Base-by-base conservation (phyloP, 2,797 vertebrate species). In the Mormyrops boulengeri region DNA sequence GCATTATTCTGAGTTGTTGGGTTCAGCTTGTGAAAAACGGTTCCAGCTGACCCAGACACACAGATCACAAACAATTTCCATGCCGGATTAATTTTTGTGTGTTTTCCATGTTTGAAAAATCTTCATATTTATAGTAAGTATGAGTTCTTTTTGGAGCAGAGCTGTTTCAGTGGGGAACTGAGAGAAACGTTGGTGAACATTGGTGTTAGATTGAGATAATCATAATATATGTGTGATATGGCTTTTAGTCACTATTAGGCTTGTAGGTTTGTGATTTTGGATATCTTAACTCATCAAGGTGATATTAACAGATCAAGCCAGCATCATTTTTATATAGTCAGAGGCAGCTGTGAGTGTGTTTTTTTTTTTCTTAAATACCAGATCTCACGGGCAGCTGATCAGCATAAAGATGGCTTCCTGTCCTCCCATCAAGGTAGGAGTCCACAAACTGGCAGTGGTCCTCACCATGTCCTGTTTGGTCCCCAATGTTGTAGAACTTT, bases 371-470 rank as follows among this genome's bases (percentile, higher is more conserved):
- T 44, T 47, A 47, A 44, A 17, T 91, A 97, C 98, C 98, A 6
- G 96, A 92, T 95, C 97, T 97, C 85, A 93, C 38, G 2, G 97
- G 96, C 14, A 98, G 95, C 91, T 97, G 96, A 89, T 98, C 96
- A 66, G 96, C 94, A 85, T 87, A 92, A 30, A 96, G 92, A 88
- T 97, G 97, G 88, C 95, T 94, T 66, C 98, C 98, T 0, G 98
- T 99, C 89, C 96, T 95, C 89, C 98, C 98, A 80, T 99, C 98
- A 92, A 99, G 95, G 94, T 99, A 99, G 0, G 98, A 99, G 89
- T 99, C 98, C 22, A 99, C 98, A 49, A 99, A 99, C 92, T 99
- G 98, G 92, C 98, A 99, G 91, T 99, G 98, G 91, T 99, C 98
- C 93, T 99, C 98, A 19, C 98, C 97, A 0, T 97, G 96, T 49